Base-by-base conservation (phyloP, 2,113 vertebrate genomes). In the Gadus macrocephalus region DNA sequence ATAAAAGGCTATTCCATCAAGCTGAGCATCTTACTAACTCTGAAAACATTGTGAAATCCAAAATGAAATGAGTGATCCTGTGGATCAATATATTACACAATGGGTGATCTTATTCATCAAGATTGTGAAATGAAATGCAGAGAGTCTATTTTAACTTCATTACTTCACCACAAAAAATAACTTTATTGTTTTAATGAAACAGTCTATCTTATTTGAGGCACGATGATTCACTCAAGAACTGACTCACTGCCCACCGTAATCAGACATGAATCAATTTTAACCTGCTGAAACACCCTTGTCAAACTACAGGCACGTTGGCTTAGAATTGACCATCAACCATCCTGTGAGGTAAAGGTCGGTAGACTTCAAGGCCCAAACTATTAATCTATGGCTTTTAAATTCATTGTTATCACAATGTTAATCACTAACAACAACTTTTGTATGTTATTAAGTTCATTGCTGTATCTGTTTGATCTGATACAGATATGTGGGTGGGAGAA, bases 181-280 rank as follows among this genome's bases (percentile, higher is more conserved):
- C 56, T 49, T 62, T 35, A 31, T 59, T 64, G 56, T 62, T 3
- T 75, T 55, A 53, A 17, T 15, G 55, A 61, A 27, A 22, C 71
- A 72, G 49, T 55, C 62, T 59, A 16, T 49, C 25, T 60, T 64
- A 31, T 11, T 5, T 66, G 38, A 69, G 56, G 62, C 25, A 63
- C 38, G 62, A 66, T 83, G 67, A 58, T 16, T 16, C 15, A 80
- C 58, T 84, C 74, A 79, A n/a, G 61, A 74, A n/a, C 22, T 60
- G 62, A 79, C 58, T 78, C 69, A 74, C 42, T 69, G 9, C 42
- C 56, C 60, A 63, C 16, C 42, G n/a, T 25, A 68, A 53, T 61
- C 63, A 59, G 35, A 64, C 66, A 70, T 79, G 72, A 78, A 20
- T 72, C 16, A 49, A 55, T 61, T 20, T 66, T 15, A 68, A 22